Conservation (phyloP, 2,797 vertebrate species). For the Limnodromus scolopaceus region DNA sequence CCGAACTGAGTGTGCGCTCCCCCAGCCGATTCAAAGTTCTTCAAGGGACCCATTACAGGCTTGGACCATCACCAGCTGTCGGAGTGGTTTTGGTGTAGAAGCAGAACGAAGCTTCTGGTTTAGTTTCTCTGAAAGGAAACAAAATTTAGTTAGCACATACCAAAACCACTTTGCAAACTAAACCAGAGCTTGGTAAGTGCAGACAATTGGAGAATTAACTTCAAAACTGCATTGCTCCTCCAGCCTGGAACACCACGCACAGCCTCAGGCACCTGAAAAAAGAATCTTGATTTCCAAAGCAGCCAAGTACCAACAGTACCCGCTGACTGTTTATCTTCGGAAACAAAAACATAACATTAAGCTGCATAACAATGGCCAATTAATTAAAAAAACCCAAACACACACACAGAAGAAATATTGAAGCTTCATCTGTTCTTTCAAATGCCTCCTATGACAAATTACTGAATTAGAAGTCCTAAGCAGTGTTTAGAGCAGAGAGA, state of each 20-base stretch:
- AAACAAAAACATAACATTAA: constrained; percentile 15
- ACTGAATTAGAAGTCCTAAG: neutral
- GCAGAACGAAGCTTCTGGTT: neutral
- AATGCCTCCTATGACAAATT: neutral
- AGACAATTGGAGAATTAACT: constrained; percentile 18
- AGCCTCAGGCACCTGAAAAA: constrained; percentile 27
- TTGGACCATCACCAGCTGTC: neutral
- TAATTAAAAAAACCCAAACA: neutral
- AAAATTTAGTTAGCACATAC: neutral
- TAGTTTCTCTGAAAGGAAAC: neutral
- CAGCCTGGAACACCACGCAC: neutral
- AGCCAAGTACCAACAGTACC: neutral
- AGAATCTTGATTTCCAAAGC: constrained; percentile 14
- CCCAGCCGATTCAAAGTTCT: neutral
- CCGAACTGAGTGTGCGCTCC: neutral
- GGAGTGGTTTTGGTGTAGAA: neutral
- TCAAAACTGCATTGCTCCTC: constrained; percentile 3
- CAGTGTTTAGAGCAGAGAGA: neutral
- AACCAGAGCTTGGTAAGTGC: neutral
- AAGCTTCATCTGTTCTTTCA: neutral
- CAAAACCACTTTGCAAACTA: constrained; percentile 26
- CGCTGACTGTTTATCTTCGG: neutral
- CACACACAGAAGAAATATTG: neutral
- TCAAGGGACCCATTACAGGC: neutral
- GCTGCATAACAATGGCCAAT: neutral